A percentile compares a stretch with the other conserved stretches of the same genome.
These are phyloP conservation scores for Pelagia noctiluca DNA, from an alignment of 30 jellyfish, hydroid and myxozoan genomes.

Conservation along the genomic window DNA sequence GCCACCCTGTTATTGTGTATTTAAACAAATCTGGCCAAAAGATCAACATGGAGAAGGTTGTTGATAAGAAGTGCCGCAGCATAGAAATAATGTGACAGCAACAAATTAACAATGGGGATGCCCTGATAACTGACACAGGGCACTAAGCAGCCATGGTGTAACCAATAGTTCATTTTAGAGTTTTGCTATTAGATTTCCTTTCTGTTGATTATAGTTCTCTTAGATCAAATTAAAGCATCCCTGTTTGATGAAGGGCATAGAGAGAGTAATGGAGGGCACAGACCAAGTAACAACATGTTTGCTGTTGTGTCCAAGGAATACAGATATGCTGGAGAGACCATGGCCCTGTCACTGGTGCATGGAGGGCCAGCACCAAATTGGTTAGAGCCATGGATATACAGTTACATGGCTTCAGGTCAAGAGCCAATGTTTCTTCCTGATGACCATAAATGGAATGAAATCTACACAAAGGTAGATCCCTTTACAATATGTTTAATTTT, in stretches of 20 bases:
- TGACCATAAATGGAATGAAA: conserved; percentile 29
- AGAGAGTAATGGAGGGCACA: background rate
- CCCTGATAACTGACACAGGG: too few relatives aligned
- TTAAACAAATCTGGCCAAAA: too few relatives aligned
- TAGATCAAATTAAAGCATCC: background rate
- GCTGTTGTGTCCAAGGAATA: conserved; percentile 1
- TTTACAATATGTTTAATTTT: conserved; percentile 2
- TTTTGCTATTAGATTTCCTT: too few relatives aligned
- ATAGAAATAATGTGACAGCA: too few relatives aligned
- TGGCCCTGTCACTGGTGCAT: conserved; percentile 10
- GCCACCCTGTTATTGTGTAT: too few relatives aligned
- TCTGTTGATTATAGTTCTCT: background rate
- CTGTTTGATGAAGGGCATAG: background rate
- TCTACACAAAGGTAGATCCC: conserved; percentile 23
- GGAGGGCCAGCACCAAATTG: conserved; percentile 4
- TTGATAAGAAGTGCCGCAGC: too few relatives aligned
- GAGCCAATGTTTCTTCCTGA: conserved; percentile 26
- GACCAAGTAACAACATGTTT: background rate
- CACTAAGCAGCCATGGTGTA: too few relatives aligned
- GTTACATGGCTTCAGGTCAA: conserved; percentile 5
- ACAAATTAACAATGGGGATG: too few relatives aligned
- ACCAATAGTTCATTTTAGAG: too few relatives aligned
- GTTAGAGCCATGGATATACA: conserved; percentile 1
- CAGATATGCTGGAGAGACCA: conserved; percentile 2
- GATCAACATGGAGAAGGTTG: too few relatives aligned